A percentile compares a stretch with the other conserved stretches of the same genome.
Evolutionary conservation across 2,888 invertebrate species (phyloP).

Genomic region (Chelonus formosanus): DNA sequence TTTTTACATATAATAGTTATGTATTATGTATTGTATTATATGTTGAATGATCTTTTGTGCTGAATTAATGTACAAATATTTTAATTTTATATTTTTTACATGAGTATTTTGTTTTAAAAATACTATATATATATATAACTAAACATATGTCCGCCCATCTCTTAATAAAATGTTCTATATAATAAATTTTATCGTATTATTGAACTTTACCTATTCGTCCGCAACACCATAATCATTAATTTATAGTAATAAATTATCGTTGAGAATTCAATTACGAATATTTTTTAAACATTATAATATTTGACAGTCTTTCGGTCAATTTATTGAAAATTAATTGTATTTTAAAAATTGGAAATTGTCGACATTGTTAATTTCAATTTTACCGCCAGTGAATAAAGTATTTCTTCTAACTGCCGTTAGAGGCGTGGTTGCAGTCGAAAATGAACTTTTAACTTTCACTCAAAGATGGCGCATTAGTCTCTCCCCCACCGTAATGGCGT

Average conservation of each 20-base stretch:
- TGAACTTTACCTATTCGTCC: background rate
- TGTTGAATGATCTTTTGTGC: conserved; percentile 49
- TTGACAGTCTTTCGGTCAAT: background rate
- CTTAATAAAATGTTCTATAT: conserved; percentile 37
- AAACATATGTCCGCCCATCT: conserved; percentile 40
- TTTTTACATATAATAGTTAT: conserved; percentile 48
- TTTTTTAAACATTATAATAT: background rate
- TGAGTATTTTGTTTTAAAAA: conserved; percentile 65
- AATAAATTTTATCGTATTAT: conserved; percentile 25
- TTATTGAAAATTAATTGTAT: background rate
- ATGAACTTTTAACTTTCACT: conserved; percentile 11
- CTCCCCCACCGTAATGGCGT: conserved; percentile 54
- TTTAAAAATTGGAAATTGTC: background rate
- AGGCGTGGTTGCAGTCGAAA: background rate
- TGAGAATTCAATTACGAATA: background rate
- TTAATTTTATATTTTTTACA: conserved; percentile 55
- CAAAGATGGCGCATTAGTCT: conserved; percentile 50
- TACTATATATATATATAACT: conserved; percentile 44
- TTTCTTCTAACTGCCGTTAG: background rate
- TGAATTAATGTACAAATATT: conserved; percentile 57
- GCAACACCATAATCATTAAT: background rate
- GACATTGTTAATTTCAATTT: conserved; percentile 2
- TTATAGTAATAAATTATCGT: no score
- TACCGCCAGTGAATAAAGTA: background rate
- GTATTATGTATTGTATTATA: conserved; percentile 40